A percentile compares a stretch with the other conserved stretches of the same genome.
These are phyloP conservation scores for Lepus townsendii DNA, from an alignment of 2,797 vertebrate species.

Conservation along the genomic window DNA sequence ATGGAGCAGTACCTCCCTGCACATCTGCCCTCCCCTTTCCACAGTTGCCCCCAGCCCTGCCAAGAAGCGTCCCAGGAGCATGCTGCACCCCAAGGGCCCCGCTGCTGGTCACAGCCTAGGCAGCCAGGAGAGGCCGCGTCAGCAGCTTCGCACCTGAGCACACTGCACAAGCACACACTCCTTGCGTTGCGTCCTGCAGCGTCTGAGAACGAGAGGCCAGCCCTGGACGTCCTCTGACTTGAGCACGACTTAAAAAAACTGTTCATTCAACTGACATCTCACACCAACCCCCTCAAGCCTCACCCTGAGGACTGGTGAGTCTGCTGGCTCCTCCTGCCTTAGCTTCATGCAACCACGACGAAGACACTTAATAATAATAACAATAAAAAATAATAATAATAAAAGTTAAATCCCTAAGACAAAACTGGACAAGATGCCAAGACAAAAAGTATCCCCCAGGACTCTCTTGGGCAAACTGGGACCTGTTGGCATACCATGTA, in stretches of 20 bases:
- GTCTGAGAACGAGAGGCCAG: neutral
- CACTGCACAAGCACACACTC: neutral
- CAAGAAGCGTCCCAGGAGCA: neutral
- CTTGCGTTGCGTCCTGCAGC: fast-evolving
- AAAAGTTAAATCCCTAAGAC: constrained; percentile 10
- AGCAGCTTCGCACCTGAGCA: neutral
- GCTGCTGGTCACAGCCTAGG: neutral
- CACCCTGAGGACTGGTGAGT: neutral
- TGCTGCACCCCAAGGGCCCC: no score
- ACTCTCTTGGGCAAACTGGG: neutral
- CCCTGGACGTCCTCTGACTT: neutral
- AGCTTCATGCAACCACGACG: constrained; percentile 6
- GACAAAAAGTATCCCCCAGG: neutral
- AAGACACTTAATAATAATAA: neutral
- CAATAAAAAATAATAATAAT: neutral
- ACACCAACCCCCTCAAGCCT: neutral
- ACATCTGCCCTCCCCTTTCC: neutral
- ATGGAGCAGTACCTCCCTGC: no score
- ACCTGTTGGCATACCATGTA: neutral
- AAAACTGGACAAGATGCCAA: neutral
- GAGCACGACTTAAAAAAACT: neutral
- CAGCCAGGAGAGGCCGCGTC: neutral
- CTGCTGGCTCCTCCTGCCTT: neutral
- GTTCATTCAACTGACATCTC: neutral
- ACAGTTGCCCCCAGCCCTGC: neutral